phyloP scores from a whole-genome alignment of 30 jellyfish, hydroid and myxozoan species.

The Pseudorhiza aurosa region DNA sequence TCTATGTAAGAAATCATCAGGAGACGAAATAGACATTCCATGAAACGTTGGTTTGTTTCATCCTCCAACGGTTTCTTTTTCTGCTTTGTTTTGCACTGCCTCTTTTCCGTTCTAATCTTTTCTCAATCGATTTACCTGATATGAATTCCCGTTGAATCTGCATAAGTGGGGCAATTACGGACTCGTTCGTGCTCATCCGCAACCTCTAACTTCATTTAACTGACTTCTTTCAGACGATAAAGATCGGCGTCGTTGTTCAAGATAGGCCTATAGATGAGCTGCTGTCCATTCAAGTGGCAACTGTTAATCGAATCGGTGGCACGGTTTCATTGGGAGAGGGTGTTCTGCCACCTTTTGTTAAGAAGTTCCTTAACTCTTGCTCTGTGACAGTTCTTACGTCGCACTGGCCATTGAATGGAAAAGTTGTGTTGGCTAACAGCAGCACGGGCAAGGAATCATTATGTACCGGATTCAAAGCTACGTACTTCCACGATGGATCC shows the following conservation, averaged over 20 bases:
- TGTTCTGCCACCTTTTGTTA: slow-evolving; percentile 12
- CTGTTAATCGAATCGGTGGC: slow-evolving; percentile 21
- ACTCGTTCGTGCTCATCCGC: no score
- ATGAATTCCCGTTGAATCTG: no score
- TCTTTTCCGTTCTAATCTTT: no score
- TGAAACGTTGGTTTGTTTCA: no score
- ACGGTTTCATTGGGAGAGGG: slow-evolving; percentile 15
- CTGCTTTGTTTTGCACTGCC: no score
- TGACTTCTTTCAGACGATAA: slow-evolving; percentile 12
- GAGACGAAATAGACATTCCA: no score
- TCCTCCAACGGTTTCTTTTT: no score
- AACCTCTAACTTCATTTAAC: no score
- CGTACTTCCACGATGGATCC: slow-evolving; percentile 62
- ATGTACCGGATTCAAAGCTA: slow-evolving; percentile 48
- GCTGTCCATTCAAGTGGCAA: not conserved
- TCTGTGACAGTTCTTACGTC: not conserved
- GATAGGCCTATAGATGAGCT: slow-evolving; percentile 4
- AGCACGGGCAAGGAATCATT: not conserved
- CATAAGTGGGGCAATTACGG: no score
- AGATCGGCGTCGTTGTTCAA: slow-evolving; percentile 10
- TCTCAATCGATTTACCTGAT: no score
- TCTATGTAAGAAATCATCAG: no score
- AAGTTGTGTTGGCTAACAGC: not conserved
- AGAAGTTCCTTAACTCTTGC: slow-evolving; percentile 2
- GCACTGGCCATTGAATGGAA: slow-evolving; percentile 62